phyloP scores from a whole-genome alignment of 2,797 vertebrate species.

The Ceryle rudis region DNA sequence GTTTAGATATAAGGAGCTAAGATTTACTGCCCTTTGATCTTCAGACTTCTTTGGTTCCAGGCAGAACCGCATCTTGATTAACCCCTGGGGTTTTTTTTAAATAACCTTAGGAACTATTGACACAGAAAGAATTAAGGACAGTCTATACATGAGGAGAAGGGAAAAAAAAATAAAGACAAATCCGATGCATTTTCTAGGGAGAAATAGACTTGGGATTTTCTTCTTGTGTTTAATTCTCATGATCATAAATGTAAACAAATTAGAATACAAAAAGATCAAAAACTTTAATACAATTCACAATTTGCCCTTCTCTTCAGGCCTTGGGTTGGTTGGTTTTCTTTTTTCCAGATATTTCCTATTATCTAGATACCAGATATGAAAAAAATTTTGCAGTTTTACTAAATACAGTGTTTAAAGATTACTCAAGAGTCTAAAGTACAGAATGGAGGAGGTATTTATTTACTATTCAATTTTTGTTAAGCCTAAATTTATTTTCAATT shows the following conservation, averaged over 20 bases:
- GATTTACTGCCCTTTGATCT: neutral
- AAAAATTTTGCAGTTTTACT: neutral
- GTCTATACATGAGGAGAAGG: too few species aligned
- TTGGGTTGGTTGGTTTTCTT: neutral
- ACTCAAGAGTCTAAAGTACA: neutral
- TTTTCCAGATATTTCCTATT: neutral
- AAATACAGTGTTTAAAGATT: neutral
- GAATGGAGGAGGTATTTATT: neutral
- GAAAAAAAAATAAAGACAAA: neutral
- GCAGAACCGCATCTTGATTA: neutral
- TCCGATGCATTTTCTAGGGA: neutral
- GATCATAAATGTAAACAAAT: neutral
- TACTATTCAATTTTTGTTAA: neutral
- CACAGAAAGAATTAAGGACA: neutral
- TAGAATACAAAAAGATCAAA: neutral
- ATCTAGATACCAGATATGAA: neutral
- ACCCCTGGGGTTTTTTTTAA: neutral
- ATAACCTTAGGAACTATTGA: neutral
- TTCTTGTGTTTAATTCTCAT: neutral
- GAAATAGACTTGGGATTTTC: neutral
- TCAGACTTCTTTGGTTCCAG: neutral
- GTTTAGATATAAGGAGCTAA: neutral
- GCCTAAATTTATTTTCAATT: neutral
- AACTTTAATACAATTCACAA: neutral
- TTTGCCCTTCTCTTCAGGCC: neutral